phyloP scores from a whole-genome alignment of 2,113 vertebrate species.

The Oenanthe melanoleuca region DNA sequence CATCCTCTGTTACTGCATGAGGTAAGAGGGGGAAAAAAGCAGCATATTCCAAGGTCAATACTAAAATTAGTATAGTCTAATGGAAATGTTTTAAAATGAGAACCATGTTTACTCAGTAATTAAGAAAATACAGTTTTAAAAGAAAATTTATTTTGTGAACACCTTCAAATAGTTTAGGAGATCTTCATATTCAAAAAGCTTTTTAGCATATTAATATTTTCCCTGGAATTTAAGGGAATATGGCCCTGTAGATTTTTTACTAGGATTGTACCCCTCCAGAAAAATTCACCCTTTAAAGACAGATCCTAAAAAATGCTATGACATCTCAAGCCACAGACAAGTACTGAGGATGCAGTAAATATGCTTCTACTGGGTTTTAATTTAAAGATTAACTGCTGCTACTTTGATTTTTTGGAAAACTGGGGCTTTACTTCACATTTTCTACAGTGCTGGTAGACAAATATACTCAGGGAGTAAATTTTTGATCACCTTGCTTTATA shows the following conservation, averaged over 20 bases:
- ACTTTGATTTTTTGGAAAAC: not conserved
- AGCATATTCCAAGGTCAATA: not conserved
- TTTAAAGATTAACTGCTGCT: not conserved
- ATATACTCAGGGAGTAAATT: not conserved
- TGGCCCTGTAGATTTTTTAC: not conserved
- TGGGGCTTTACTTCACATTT: not conserved
- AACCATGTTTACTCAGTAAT: not conserved
- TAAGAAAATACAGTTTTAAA: not conserved
- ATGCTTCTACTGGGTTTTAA: not conserved
- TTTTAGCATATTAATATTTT: not conserved
- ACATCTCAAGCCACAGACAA: not conserved
- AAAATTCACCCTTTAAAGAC: not conserved
- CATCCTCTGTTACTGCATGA: not conserved
- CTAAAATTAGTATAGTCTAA: not conserved
- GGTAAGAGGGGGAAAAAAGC: not conserved
- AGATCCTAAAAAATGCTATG: not conserved
- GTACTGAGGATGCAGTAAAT: not conserved
- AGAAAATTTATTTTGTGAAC: not conserved
- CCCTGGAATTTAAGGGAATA: not conserved
- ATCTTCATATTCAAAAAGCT: not conserved
- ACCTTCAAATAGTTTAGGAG: not conserved
- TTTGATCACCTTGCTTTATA: not conserved
- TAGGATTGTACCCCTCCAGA: not conserved
- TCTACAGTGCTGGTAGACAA: not conserved
- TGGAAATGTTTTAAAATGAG: not conserved